Percentiles rank a stretch among this genome's conserved stretches.
Evolutionary conservation across 1,140 invertebrate species (phyloP).

Genomic region (Scaptodrosophila lebanonensis): DNA sequence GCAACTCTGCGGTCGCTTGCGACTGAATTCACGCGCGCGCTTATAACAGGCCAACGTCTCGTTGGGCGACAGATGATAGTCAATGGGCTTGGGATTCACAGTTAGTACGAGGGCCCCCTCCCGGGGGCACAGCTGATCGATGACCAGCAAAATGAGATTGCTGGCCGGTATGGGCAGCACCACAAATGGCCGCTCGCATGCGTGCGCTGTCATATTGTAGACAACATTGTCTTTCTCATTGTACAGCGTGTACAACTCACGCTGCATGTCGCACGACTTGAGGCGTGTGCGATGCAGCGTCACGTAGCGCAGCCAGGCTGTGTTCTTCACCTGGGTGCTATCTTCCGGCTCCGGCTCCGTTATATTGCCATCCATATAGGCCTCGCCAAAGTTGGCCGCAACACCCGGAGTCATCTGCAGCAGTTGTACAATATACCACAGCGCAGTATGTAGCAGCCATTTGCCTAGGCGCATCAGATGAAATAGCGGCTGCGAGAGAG

Average conservation of each 20-base stretch:
- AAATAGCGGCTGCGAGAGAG: slow-evolving; percentile 76
- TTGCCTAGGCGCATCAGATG: slow-evolving; percentile 73
- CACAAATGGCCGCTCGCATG: slow-evolving; percentile 85
- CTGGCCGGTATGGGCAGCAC: slow-evolving; percentile 88
- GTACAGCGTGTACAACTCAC: slow-evolving; percentile 76
- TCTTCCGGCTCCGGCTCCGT: slow-evolving; percentile 30
- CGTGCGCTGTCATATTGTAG: slow-evolving; percentile 71
- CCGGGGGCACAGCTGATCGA: slow-evolving; percentile 83
- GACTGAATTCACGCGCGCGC: slow-evolving; percentile 79
- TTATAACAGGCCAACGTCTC: slow-evolving; percentile 82
- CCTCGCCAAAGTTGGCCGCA: slow-evolving; percentile 76
- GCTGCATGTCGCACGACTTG: slow-evolving; percentile 72
- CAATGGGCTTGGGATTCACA: slow-evolving; percentile 81
- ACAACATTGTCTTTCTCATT: slow-evolving; percentile 71
- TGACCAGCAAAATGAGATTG: slow-evolving; percentile 90
- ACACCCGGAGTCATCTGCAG: slow-evolving; percentile 67
- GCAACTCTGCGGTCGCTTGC: slow-evolving; percentile 82
- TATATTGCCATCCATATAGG: slow-evolving; percentile 52
- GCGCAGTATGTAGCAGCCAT: slow-evolving; percentile 78
- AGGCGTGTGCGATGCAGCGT: slow-evolving; percentile 84
- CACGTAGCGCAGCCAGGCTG: slow-evolving; percentile 71
- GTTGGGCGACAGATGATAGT: slow-evolving; percentile 78
- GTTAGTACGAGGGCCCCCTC: slow-evolving; percentile 75
- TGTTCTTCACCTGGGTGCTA: slow-evolving; percentile 44
- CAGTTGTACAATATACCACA: slow-evolving; percentile 77